These are phyloP conservation scores for Neopelma chrysocephalum DNA, from an alignment of 2,797 vertebrate genomes.

Conservation along the genomic window DNA sequence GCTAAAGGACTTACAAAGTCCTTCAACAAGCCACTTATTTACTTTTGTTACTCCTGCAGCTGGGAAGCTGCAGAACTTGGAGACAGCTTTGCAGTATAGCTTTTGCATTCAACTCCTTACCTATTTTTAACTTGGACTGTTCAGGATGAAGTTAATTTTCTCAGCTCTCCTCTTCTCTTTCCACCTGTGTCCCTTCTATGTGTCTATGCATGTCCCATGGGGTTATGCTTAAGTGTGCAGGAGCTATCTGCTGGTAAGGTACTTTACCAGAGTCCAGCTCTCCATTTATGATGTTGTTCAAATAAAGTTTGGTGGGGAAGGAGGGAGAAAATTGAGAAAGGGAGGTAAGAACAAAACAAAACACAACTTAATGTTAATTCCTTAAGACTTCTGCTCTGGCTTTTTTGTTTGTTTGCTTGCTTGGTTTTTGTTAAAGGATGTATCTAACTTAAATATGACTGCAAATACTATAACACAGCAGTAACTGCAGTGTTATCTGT, in stretches of 20 bases:
- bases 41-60: not conserved
- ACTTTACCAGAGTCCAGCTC: not conserved
- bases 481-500: not conserved
- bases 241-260: not conserved
- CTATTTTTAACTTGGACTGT: not conserved
- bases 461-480: not conserved
- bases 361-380: not conserved
- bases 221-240: not conserved
- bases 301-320: not conserved
- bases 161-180: not conserved
- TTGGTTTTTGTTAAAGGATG: not conserved
- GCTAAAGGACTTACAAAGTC: not conserved
- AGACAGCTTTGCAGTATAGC: not conserved
- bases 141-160: not conserved
- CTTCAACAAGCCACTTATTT: not conserved
- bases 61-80: not conserved
- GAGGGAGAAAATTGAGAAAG: not conserved
- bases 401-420: not conserved
- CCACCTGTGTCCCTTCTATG: not conserved
- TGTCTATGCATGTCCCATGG: not conserved
- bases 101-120: not conserved
- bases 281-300: not conserved
- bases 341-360: not conserved
- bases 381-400: not conserved
- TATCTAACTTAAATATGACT: not conserved